Conservation (phyloP, 2,113 vertebrate species). For the Calyptomena viridis region DNA sequence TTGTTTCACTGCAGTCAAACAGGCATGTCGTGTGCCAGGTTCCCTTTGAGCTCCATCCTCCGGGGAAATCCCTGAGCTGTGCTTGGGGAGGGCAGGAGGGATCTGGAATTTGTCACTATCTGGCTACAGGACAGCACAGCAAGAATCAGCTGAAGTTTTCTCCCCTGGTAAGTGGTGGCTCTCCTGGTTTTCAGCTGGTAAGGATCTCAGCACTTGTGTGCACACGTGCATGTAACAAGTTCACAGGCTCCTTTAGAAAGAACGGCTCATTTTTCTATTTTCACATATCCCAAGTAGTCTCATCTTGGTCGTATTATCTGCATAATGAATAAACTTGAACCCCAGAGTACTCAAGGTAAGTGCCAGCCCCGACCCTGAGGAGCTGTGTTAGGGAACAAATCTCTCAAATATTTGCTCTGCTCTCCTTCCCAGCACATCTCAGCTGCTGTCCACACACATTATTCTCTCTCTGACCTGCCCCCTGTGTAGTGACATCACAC, state of each 20-base stretch:
- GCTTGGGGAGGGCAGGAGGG: background rate
- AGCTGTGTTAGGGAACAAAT: background rate
- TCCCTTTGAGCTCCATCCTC: background rate
- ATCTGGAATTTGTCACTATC: background rate
- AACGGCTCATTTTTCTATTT: background rate
- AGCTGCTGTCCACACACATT: background rate
- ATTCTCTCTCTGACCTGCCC: background rate
- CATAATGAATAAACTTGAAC: background rate
- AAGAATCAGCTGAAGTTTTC: background rate
- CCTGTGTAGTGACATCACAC: background rate
- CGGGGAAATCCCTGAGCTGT: background rate
- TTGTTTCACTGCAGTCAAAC: background rate
- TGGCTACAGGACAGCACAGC: background rate
- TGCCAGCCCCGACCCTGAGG: background rate
- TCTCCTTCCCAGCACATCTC: background rate
- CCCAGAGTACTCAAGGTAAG: background rate
- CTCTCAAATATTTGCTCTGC: constrained; percentile 3
- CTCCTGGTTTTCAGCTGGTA: background rate
- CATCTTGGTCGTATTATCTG: background rate
- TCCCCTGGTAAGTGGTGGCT: background rate
- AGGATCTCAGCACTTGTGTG: background rate
- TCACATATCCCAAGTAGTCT: background rate
- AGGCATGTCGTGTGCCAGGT: background rate
- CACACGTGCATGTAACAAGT: background rate
- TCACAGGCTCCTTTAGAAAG: background rate